phyloP scores from a whole-genome alignment of 1,140 invertebrate species.

The Aphelenchoides besseyi region DNA sequence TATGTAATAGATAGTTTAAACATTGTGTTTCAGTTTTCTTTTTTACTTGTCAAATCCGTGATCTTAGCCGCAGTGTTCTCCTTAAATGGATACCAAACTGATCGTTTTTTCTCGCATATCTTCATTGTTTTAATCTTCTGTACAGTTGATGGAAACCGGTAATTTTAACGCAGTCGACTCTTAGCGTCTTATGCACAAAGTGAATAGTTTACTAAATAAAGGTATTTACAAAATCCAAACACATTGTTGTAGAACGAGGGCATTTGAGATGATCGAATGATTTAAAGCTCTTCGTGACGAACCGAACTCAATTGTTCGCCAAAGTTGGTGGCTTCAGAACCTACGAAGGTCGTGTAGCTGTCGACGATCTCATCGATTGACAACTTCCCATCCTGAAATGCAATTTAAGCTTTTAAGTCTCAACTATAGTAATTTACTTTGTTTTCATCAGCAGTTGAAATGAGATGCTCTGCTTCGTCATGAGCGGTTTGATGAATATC shows the following conservation, averaged over 20 bases:
- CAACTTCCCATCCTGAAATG: slow-evolving; percentile 71
- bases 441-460: slow-evolving; percentile 81
- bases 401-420: background rate
- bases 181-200: too few species aligned
- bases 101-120: background rate
- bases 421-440: slow-evolving; percentile 63
- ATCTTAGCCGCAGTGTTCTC: background rate
- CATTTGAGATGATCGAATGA: too few species aligned
- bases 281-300: slow-evolving; percentile 61
- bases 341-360: slow-evolving; percentile 87
- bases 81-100: background rate
- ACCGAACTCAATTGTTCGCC: slow-evolving; percentile 80
- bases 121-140: background rate
- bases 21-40: too few species aligned
- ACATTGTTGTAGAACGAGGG: too few species aligned
- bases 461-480: slow-evolving; percentile 86
- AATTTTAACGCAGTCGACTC: too few species aligned
- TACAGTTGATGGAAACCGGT: too few species aligned
- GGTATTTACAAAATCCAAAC: too few species aligned
- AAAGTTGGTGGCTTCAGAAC: slow-evolving; percentile 91
- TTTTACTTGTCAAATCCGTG: too few species aligned
- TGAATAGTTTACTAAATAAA: too few species aligned
- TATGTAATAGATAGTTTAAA: too few species aligned
- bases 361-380: slow-evolving; percentile 80
- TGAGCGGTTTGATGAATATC: slow-evolving; percentile 80